Conservation (phyloP, 2,888 invertebrate species). For the Andricus quercusramuli region DNA sequence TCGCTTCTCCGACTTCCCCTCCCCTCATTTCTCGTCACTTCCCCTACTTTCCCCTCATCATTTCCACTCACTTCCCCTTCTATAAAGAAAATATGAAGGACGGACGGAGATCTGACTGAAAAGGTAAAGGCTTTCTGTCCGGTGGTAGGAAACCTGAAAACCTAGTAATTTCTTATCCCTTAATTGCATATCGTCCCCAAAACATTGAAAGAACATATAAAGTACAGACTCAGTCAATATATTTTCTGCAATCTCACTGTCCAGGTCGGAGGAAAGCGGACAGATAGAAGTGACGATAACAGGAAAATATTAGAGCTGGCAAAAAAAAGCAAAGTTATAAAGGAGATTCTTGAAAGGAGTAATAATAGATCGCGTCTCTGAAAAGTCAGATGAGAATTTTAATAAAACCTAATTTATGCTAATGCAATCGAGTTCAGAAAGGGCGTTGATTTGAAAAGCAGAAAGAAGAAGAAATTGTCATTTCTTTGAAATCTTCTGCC, state of each 20-base stretch:
- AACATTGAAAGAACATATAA: not conserved
- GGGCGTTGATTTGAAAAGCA: slow-evolving; percentile 7
- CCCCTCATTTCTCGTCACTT: no score
- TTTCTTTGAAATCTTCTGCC: not conserved
- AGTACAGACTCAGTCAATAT: not conserved
- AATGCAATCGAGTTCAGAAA: slow-evolving; percentile 5
- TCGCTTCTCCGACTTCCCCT: no score
- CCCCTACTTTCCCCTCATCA: no score
- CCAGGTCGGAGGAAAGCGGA: not conserved
- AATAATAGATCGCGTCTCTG: not conserved
- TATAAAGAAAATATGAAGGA: no score
- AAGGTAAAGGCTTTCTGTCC: no score
- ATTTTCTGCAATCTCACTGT: not conserved
- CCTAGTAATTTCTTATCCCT: no score
- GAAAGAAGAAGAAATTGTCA: not conserved
- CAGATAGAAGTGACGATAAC: not conserved
- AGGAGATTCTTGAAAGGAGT: not conserved
- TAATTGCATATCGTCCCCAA: no score
- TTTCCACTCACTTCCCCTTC: no score
- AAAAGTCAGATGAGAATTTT: not conserved
- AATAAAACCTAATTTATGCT: slow-evolving; percentile 15
- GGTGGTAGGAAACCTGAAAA: no score
- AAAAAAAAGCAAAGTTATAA: slow-evolving; percentile 1
- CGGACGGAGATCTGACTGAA: no score
- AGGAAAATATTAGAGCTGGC: not conserved